Evolutionary conservation across 2,797 vertebrate species (phyloP), one percentile per base, ranked within the genome.

Genomic region (Rachycentron canadum): DNA sequence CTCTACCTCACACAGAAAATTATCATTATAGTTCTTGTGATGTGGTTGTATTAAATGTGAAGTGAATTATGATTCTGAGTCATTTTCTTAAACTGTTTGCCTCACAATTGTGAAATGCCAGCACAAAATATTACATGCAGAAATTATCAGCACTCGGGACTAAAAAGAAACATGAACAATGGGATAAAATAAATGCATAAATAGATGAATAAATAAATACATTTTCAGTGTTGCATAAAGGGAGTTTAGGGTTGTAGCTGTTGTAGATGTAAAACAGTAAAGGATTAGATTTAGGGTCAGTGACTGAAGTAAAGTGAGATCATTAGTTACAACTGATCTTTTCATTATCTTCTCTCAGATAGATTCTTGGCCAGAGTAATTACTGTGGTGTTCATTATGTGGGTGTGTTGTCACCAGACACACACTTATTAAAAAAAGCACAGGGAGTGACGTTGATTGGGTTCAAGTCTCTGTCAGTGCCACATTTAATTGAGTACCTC

Each of bases 271-370:
- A 36, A 55, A 73, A 67, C 59, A 5, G 19, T 71, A 25, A 62
- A 55, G n/a, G n/a, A 72, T 59, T 16, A 40, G 47, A 21, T 17
- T 61, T 4, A 13, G 10, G 23, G 67, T 69, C 69, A 52, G 21
- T 57, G 25, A 32, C 55, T 25, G 21, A 59, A 73, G 16, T 52
- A 47, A 32, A 72, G 47, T 3, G 7, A 69, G 49, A 56, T 85
- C 56, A 64, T 84, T 76, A 63, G 67, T 78, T 36, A 56, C 38
- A 73, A 78, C 62, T 68, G 68, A 86, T 86, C 57, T 89, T 81
- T 88, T 90, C 70, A 89, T 89, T 85, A 73, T 86, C 68, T 62
- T 86, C 58, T 76, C 79, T 85, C 45, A 64, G 75, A 89, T 86
- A 79, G 66, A 90, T 82, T 85, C 56, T 69, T 76, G 76, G 73